These are phyloP conservation scores for Cossypha niveicapilla DNA, from an alignment of 2,797 vertebrate genomes.

Conservation along the genomic window DNA sequence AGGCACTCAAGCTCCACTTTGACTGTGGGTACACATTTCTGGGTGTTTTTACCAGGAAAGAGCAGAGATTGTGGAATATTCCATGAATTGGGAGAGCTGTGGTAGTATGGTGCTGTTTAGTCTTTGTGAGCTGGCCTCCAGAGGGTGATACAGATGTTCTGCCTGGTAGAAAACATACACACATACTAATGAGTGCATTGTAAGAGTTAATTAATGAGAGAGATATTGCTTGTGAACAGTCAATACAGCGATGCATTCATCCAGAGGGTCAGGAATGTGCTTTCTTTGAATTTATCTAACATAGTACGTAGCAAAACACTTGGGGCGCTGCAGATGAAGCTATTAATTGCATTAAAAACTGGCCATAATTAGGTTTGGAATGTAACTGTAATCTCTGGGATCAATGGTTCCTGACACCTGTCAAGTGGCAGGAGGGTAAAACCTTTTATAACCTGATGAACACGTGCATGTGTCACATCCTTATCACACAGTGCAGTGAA, in stretches of 20 bases:
- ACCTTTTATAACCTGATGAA: neutral
- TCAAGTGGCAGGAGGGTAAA: neutral
- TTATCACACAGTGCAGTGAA: neutral
- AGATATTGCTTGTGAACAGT: neutral
- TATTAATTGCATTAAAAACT: slow-evolving; percentile 64
- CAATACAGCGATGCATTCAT: neutral
- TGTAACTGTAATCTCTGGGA: neutral
- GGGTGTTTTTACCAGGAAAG: neutral
- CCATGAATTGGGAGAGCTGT: neutral
- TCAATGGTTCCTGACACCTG: slow-evolving; percentile 24
- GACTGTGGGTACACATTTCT: neutral
- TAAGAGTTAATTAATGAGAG: slow-evolving; percentile 38
- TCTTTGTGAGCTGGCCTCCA: neutral
- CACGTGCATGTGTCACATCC: neutral
- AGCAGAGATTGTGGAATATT: neutral
- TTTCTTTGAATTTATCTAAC: neutral
- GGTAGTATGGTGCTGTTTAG: neutral
- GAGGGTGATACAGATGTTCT: neutral
- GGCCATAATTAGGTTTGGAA: slow-evolving; percentile 57
- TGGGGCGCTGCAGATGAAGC: slow-evolving; percentile 15
- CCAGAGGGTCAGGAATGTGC: neutral
- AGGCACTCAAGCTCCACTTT: neutral
- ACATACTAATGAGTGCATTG: neutral
- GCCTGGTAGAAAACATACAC: neutral
- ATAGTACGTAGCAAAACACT: slow-evolving; percentile 4